These are phyloP conservation scores for Sericinus montela DNA, from an alignment of 2,888 invertebrate species.

Conservation along the genomic window DNA sequence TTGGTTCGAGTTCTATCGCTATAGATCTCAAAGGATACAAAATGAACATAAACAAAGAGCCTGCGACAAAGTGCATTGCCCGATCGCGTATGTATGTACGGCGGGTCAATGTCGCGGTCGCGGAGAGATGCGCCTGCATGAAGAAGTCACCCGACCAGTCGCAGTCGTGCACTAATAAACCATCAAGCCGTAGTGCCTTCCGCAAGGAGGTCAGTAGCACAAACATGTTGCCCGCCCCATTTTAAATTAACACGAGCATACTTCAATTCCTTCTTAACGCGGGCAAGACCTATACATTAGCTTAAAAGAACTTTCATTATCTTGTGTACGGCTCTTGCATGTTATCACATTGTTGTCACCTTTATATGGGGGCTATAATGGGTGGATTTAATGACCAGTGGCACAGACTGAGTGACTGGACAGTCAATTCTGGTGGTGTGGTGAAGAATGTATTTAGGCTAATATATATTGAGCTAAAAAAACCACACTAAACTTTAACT, in stretches of 20 bases:
- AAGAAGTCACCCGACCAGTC: constrained; percentile 60
- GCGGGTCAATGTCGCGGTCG: constrained; percentile 76
- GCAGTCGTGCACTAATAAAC: constrained; percentile 39
- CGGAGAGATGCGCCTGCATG: constrained; percentile 59
- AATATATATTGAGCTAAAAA: too few relatives aligned
- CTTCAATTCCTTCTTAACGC: too few relatives aligned
- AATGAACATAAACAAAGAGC: constrained; percentile 67
- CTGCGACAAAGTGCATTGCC: constrained; percentile 76
- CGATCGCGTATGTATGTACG: constrained; percentile 69
- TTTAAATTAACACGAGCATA: constrained; percentile 8
- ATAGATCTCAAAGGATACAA: constrained; percentile 51
- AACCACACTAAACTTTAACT: too few relatives aligned
- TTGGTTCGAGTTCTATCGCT: not conserved
- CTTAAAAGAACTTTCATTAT: too few relatives aligned
- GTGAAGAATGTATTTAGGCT: too few relatives aligned
- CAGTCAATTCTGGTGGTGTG: too few relatives aligned
- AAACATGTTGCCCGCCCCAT: constrained; percentile 33
- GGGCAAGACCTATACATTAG: too few relatives aligned
- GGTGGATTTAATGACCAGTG: too few relatives aligned
- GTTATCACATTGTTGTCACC: too few relatives aligned
- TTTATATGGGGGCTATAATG: too few relatives aligned
- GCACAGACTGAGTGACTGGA: too few relatives aligned
- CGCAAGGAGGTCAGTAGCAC: constrained; percentile 63
- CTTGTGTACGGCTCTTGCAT: too few relatives aligned
- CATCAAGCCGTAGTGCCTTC: constrained; percentile 47